Percentiles rank a stretch among this genome's conserved stretches.
phyloP scores from a whole-genome alignment of 2,797 vertebrate genomes.

The Myioborus miniatus region DNA sequence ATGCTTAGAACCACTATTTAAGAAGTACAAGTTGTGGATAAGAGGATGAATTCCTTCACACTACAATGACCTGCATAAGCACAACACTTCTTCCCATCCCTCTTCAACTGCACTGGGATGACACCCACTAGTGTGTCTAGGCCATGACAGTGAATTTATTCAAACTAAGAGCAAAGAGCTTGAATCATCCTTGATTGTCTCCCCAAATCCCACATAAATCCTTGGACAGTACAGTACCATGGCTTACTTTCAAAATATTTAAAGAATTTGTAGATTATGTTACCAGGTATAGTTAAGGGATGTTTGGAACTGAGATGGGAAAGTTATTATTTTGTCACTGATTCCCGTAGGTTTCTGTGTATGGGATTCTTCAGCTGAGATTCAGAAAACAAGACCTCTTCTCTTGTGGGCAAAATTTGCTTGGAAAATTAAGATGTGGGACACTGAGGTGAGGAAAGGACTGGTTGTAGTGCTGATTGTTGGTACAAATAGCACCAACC shows the following conservation, averaged over 20 bases:
- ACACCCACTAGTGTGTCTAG: background rate
- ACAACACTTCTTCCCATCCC: background rate
- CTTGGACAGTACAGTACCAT: background rate
- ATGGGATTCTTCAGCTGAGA: background rate
- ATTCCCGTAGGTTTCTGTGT: background rate
- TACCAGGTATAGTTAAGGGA: background rate
- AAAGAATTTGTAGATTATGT: background rate
- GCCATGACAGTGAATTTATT: background rate
- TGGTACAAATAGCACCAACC: background rate
- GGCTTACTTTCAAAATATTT: background rate
- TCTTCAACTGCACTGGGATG: background rate
- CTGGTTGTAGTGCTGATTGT: background rate
- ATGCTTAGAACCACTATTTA: background rate
- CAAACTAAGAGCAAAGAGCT: background rate
- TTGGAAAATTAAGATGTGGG: background rate
- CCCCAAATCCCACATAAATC: background rate
- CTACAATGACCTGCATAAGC: background rate
- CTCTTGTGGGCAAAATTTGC: background rate
- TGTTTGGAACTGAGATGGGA: background rate
- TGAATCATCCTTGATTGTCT: background rate
- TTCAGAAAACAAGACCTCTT: background rate
- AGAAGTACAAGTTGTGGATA: background rate
- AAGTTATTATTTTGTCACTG: background rate
- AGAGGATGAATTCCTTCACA: background rate
- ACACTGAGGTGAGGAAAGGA: background rate